phyloP scores from a whole-genome alignment of 2,113 vertebrate species.

The Corydoras sp. region DNA sequence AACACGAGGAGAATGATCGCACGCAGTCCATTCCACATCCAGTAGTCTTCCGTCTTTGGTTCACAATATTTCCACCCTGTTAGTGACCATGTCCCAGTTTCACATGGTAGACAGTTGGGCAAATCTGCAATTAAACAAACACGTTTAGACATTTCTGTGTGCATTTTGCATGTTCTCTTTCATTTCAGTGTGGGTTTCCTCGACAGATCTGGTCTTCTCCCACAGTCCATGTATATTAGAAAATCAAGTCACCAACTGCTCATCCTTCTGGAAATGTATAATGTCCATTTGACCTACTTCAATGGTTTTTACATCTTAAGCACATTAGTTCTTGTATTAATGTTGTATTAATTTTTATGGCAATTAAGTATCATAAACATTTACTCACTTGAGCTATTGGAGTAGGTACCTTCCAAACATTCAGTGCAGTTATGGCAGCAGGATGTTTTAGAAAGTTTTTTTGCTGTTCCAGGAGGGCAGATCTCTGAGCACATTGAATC shows the following conservation, averaged over 20 bases:
- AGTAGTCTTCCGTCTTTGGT: conserved; percentile 41
- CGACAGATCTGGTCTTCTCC: too few species aligned
- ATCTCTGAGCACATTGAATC: conserved; percentile 43
- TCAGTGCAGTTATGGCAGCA: conserved; percentile 49
- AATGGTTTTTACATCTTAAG: too few species aligned
- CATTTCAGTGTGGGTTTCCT: too few species aligned
- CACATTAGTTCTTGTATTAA: too few species aligned
- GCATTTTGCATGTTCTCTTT: too few species aligned
- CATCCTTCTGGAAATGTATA: too few species aligned
- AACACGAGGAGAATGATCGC: conserved; percentile 43
- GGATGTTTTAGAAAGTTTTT: conserved; percentile 38
- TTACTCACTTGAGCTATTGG: conserved; percentile 42
- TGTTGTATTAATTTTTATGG: too few species aligned
- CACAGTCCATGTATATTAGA: too few species aligned
- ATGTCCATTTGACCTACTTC: too few species aligned
- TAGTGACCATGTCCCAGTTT: conserved; percentile 49
- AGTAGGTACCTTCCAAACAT: conserved; percentile 49
- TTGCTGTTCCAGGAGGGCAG: conserved; percentile 43
- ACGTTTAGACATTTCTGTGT: too few species aligned
- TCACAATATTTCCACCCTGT: conserved; percentile 45
- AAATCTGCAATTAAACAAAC: conserved; percentile 39
- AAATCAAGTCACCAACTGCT: too few species aligned
- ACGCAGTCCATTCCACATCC: conserved; percentile 44
- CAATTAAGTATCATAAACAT: too few species aligned
- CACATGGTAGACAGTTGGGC: conserved; percentile 45